Evolutionary conservation across 2,797 vertebrate species (phyloP), one percentile per base, ranked within the genome.

Genomic region (Zalophus californianus): DNA sequence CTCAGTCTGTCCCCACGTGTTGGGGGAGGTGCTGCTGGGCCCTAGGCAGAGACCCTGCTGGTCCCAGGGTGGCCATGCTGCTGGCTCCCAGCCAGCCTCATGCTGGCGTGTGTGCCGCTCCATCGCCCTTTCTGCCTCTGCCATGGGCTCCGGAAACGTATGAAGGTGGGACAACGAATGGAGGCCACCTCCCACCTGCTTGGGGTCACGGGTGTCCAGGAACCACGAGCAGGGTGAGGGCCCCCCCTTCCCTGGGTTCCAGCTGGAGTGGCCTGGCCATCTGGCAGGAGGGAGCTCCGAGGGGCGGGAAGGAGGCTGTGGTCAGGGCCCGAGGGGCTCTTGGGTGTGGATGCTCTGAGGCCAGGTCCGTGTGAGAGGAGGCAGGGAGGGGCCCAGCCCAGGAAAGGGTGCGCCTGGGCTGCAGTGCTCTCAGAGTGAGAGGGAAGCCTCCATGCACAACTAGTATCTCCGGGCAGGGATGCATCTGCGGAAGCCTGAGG

Each of bases 1-100:
- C 92, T 92, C 73, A 2, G 0, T 64, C 38, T 56, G 23, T 48
- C 35, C 23, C 54, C 25, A 11, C 5, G 50, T 6, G n/a, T 41
- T 8, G 8, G 32, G 3, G 25, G 41, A 58, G n/a, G 8, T 4
- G 10, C 12, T 58, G 32, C 66, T 21, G 70, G 6, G 38, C 64
- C 50, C 38, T 27, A 52, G 64, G 68, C 11, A 21, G 27, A 52
- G 38, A 21, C 16, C 8, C 56, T 60, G 12, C 5, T 35, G 48
- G 79, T 29, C 27, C 41, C 27, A 0, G 7, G 2, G 5, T 5
- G 41, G 25, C 58, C 1, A 3, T 0, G 0, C 21, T 16, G 3
- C 52, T 8, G 58, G 44, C 38, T 23, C 41, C 50, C 35, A 72
- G 64, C 27, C n/a, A 68, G 8, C 6, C 58, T 48, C 79, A 10